Evolutionary conservation across 1,140 invertebrate genomes (phyloP).

Genomic region (Paraescarpia echinospica): DNA sequence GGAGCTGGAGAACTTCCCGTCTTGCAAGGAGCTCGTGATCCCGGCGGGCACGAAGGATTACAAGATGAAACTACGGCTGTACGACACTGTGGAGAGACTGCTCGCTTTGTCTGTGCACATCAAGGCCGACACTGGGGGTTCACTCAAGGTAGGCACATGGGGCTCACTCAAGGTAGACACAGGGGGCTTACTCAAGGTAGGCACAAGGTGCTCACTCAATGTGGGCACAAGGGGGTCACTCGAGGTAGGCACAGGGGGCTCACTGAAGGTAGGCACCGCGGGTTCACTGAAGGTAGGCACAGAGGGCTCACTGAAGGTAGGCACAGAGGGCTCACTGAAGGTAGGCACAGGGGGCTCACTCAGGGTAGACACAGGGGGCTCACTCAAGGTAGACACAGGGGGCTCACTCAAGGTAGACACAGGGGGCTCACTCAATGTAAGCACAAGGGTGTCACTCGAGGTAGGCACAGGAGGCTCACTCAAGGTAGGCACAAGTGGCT

Average conservation of each 20-base stretch:
- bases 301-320: background rate
- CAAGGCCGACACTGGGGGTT: conserved; percentile 59
- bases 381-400: too few relatives aligned
- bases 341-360: too few relatives aligned
- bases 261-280: too few relatives aligned
- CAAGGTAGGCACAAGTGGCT: too few relatives aligned
- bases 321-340: too few relatives aligned
- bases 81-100: conserved; percentile 72
- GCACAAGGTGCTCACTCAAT: conserved; percentile 10
- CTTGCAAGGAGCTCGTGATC: conserved; percentile 65
- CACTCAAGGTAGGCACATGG: conserved; percentile 60
- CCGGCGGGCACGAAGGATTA: conserved; percentile 61
- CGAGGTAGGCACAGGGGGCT: conserved; percentile 17
- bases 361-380: too few relatives aligned
- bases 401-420: too few relatives aligned
- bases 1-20: conserved; percentile 79
- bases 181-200: background rate
- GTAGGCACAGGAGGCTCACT: too few relatives aligned
- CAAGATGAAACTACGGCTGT: conserved; percentile 63
- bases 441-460: too few relatives aligned
- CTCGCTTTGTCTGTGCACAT: conserved; percentile 74
- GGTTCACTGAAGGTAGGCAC: conserved; percentile 18
- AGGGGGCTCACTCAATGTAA: too few relatives aligned
- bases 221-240: background rate
- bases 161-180: background rate